Evolutionary conservation across 2,797 vertebrate genomes (phyloP).

Genomic region (Parauchenoglanis punctatus): DNA sequence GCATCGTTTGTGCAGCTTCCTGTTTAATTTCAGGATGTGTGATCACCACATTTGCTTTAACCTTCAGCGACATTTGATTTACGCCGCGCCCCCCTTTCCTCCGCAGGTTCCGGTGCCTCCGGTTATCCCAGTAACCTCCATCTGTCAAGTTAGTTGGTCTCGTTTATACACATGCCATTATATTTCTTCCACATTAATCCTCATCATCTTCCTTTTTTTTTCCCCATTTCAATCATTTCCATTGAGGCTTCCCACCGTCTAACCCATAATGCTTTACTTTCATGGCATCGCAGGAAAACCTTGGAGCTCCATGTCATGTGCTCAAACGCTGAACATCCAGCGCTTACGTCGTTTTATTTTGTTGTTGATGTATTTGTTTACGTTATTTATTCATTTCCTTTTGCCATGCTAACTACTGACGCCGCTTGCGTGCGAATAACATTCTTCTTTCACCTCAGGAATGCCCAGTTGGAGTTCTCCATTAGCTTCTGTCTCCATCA

Average conservation of each 20-base stretch:
- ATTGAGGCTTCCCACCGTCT: conserved; percentile 75
- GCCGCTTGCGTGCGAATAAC: conserved; percentile 78
- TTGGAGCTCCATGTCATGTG: conserved; percentile 80
- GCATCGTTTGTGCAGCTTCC: conserved; percentile 28
- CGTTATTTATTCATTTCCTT: conserved; percentile 65
- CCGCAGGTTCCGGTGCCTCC: conserved; percentile 90
- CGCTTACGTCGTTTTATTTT: conserved; percentile 70
- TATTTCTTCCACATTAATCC: conserved; percentile 75
- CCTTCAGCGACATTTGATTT: conserved; percentile 76
- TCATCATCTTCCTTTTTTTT: conserved; percentile 73
- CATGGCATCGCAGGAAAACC: conserved; percentile 77
- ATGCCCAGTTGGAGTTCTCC: conserved; percentile 61
- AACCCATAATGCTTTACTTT: conserved; percentile 81
- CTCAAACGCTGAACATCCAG: conserved; percentile 79
- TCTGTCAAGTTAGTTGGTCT: conserved; percentile 96
- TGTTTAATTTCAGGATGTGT: conserved; percentile 44
- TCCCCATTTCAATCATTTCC: conserved; percentile 74
- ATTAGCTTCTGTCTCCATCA: conserved; percentile 87
- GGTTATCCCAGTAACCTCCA: conserved; percentile 97
- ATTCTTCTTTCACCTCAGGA: conserved; percentile 84
- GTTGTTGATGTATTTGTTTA: conserved; percentile 65
- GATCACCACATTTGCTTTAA: conserved; percentile 80
- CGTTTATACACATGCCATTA: conserved; percentile 89
- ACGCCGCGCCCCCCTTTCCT: conserved; percentile 82
- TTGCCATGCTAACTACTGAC: conserved; percentile 78